Evolutionary conservation across 2,113 vertebrate species (phyloP).

Genomic region (Pterocles orientalis): DNA sequence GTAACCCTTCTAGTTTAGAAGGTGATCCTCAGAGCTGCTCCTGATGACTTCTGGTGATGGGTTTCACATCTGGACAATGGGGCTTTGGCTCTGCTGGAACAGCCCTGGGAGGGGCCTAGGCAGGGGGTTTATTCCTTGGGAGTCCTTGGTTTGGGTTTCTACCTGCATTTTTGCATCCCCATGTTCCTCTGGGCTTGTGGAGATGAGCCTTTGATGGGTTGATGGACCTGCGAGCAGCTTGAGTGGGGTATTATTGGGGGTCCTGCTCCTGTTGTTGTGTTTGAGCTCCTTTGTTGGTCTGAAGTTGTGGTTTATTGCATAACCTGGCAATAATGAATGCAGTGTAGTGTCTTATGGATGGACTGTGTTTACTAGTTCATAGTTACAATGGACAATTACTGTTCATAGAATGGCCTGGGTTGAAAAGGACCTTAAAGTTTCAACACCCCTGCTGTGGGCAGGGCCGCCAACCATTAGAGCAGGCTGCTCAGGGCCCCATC

Average conservation of each 20-base stretch:
- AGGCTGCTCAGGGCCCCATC: too few relatives aligned
- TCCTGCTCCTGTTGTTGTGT: background rate
- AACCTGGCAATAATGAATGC: background rate
- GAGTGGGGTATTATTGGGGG: background rate
- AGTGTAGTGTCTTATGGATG: background rate
- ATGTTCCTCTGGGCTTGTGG: background rate
- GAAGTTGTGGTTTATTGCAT: background rate
- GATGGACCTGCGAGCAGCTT: background rate
- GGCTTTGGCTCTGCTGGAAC: background rate
- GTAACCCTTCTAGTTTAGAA: background rate
- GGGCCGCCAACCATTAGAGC: too few relatives aligned
- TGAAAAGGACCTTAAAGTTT: too few relatives aligned
- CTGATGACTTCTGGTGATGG: background rate
- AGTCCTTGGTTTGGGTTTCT: background rate
- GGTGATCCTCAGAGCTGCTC: background rate
- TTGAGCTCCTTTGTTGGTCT: background rate
- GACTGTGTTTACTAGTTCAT: background rate
- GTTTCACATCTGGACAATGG: background rate
- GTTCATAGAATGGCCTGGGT: too few relatives aligned
- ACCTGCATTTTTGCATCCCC: fast-evolving
- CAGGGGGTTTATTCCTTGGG: background rate
- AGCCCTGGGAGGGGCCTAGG: fast-evolving
- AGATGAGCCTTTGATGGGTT: background rate
- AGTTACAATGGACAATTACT: conserved; percentile 6
- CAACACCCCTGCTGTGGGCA: too few relatives aligned